A percentile compares a stretch with the other conserved stretches of the same genome.
Evolutionary conservation across 2,797 vertebrate genomes (phyloP).

Genomic region (Dendrocincla fuliginosa): DNA sequence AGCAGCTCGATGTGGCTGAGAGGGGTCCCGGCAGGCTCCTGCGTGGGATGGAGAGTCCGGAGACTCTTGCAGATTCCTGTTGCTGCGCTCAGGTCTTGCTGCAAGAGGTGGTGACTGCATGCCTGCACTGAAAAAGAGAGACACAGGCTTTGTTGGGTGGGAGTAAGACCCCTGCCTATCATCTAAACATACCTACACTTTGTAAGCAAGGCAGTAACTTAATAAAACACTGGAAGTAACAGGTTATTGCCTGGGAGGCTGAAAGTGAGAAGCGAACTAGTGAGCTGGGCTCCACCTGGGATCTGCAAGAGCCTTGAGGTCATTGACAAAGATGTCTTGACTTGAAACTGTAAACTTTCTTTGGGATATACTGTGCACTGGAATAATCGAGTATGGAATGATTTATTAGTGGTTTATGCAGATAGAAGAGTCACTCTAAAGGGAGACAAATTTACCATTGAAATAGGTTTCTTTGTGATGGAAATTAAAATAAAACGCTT

Average conservation of each 20-base stretch:
- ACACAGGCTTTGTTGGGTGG: background rate
- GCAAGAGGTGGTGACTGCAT: background rate
- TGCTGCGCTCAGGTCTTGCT: background rate
- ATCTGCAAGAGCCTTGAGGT: slow-evolving; percentile 26
- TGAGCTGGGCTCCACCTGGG: slow-evolving; percentile 33
- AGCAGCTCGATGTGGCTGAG: background rate
- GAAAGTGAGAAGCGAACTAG: slow-evolving; percentile 17
- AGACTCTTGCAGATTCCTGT: background rate
- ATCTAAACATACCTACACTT: background rate
- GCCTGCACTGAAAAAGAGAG: background rate
- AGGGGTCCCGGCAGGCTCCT: background rate
- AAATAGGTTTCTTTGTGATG: slow-evolving; percentile 1
- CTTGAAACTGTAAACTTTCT: slow-evolving; percentile 51
- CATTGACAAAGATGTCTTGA: slow-evolving; percentile 40
- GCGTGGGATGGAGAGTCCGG: accelerated
- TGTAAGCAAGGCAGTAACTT: background rate
- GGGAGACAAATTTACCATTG: background rate
- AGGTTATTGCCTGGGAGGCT: slow-evolving; percentile 39
- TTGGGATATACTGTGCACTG: background rate
- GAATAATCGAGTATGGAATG: background rate
- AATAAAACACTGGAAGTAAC: background rate
- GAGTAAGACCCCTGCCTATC: background rate
- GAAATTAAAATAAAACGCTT: background rate
- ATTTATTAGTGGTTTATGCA: slow-evolving; percentile 47
- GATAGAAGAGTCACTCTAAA: background rate